Evolutionary conservation across 2,888 invertebrate genomes (phyloP).

Genomic region (Phorcus lineatus): DNA sequence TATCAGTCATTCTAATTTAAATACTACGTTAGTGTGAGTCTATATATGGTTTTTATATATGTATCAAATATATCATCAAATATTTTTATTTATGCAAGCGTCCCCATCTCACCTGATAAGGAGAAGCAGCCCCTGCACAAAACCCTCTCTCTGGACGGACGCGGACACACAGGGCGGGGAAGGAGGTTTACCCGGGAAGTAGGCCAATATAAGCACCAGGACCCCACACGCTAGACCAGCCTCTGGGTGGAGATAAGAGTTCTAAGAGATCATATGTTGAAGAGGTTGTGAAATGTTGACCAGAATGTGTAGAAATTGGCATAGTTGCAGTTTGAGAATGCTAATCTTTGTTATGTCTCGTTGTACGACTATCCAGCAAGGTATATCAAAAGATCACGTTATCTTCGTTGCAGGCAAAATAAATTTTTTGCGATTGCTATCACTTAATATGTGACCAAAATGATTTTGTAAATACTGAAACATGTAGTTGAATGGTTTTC

Average conservation of each 20-base stretch:
- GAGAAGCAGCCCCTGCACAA: conserved; percentile 47
- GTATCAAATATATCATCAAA: not conserved
- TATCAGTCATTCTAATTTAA: too few relatives aligned
- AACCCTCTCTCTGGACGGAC: conserved; percentile 50
- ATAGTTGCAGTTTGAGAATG: too few relatives aligned
- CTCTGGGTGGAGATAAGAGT: conserved; percentile 33
- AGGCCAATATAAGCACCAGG: conserved; percentile 53
- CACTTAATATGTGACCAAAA: too few relatives aligned
- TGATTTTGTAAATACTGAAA: too few relatives aligned
- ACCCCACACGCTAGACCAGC: conserved; percentile 32
- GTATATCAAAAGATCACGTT: not conserved
- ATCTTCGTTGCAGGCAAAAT: too few relatives aligned
- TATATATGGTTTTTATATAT: not conserved
- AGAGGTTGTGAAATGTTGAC: too few relatives aligned
- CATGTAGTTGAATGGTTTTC: too few relatives aligned
- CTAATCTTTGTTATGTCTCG: too few relatives aligned
- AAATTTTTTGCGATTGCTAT: too few relatives aligned
- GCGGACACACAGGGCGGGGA: conserved; percentile 63
- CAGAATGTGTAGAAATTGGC: too few relatives aligned
- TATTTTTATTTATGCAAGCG: not conserved
- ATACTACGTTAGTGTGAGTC: not conserved
- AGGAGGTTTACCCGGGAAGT: conserved; percentile 65
- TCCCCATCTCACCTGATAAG: conserved; percentile 42
- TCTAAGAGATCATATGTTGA: too few relatives aligned
- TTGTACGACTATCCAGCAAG: not conserved